A percentile compares a stretch with the other conserved stretches of the same genome.
phyloP scores from a whole-genome alignment of 1,140 invertebrate genomes.

The Drosophila sturtevanti region DNA sequence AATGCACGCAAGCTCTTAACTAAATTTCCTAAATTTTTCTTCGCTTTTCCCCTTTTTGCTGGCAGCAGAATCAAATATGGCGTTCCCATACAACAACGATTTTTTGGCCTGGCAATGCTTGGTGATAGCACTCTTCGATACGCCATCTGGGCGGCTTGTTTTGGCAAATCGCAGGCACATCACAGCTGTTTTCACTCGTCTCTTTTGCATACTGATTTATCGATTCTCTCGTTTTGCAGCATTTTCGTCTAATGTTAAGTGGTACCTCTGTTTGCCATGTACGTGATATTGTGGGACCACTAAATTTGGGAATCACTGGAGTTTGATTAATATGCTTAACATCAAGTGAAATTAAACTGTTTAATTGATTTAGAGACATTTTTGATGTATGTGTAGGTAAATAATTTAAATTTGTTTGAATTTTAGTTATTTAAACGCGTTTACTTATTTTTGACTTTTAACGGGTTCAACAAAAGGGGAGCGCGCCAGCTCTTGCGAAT shows the following conservation, averaged over 20 bases:
- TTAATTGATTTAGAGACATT: conserved; percentile 15
- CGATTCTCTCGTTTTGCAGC: conserved; percentile 50
- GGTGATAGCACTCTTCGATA: not conserved
- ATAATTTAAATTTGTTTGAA: conserved; percentile 3
- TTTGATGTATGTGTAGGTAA: conserved; percentile 7
- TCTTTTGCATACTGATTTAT: conserved; percentile 67
- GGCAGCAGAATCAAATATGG: conserved; percentile 70
- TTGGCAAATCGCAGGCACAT: conserved; percentile 29
- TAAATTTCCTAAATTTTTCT: conserved; percentile 31
- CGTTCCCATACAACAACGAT: conserved; percentile 50
- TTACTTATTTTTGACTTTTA: conserved; percentile 41
- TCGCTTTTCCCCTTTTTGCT: conserved; percentile 58
- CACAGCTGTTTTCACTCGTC: conserved; percentile 61
- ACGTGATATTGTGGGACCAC: conserved; percentile 59
- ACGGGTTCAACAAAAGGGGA: conserved; percentile 42
- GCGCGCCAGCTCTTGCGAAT: conserved; percentile 35
- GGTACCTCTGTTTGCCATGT: conserved; percentile 72
- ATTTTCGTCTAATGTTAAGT: conserved; percentile 73
- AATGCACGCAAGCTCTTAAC: conserved; percentile 9
- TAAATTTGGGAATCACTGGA: conserved; percentile 63
- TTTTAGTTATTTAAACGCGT: conserved; percentile 20
- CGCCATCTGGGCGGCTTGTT: conserved; percentile 49
- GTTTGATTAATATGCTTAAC: conserved; percentile 58
- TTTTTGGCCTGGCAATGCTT: conserved; percentile 53
- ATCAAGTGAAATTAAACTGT: conserved; percentile 2